Base-by-base conservation (phyloP, 2,888 invertebrate species). In the Cetonia aurata region DNA sequence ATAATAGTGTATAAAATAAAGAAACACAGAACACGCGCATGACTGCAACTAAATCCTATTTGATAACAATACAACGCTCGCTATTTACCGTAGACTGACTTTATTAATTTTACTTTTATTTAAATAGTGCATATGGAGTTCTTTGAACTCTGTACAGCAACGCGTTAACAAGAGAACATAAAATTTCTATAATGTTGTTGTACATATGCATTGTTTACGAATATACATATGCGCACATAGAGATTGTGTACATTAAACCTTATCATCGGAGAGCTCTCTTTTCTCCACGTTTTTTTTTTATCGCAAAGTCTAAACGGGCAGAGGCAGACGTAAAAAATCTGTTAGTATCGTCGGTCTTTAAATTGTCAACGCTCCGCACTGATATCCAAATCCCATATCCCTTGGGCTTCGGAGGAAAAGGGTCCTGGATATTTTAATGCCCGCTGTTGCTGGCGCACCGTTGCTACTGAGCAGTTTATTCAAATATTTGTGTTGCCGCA, bases 21-120 rank as follows among this genome's bases (percentile, higher is more conserved):
- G 25, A 44, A n/a, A 10, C 15, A 25, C 37, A 8, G 44, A 42
- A 6, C 44, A 50, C 12, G 46, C 48, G 46, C 37, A 48, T 1
- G 48, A n/a, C 12, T 33, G 33, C n/a, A 48, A 42, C 48, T 48
- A 62, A 62, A 62, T 62, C 62, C 33, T 25, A 48, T 62, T 17
- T 50, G 62, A 62, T 62, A 62, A 62, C 25, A 31, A 3, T 48
- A 48, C 25, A 62, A 48, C 31, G 48, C 33, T 48, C 48, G 62
- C 62, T 31, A 48, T 62, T 62, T 62, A 48, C 48, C 62, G 48
- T 48, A 48, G 33, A 19, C 33, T 33, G 48, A 13, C 13, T 60
- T 31, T 59, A 59, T 59, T 62, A 62, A 62, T 48, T 62, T 62
- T 48, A 48, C 48, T 50, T 62, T 31, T 62, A 48, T 62, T 62